Evolutionary conservation across 2,797 vertebrate genomes (phyloP), one percentile per base, ranked within the genome.

Genomic region (Vespertilio murinus): DNA sequence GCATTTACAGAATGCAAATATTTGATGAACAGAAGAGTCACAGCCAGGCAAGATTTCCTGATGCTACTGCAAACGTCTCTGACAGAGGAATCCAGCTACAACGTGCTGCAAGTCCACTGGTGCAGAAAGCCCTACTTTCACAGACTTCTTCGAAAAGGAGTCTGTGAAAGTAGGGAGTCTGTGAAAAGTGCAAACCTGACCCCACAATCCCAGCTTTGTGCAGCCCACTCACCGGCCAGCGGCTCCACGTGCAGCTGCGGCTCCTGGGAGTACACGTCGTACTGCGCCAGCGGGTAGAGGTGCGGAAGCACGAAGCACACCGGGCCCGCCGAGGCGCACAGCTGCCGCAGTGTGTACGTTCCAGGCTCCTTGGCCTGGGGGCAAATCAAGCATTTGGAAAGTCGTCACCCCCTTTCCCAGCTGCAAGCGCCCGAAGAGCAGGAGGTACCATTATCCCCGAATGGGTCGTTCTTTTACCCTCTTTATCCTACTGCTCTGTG

Each of bases 231-330:
- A 99, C 99, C 99, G 97, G 99, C 98, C 96, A 99, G 97, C 0
- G 99, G 99, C 96, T 99, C 99, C 97, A 99, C 99, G 1, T 97
- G 99, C 91, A 99, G 99, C 97, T 99, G 99, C 9, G 99, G 99
- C 98, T 99, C 99, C 98, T 99, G 99, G 92, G 99, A 99, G 96
- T 99, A 99, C 18, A 99, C 99, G 38, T 99, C 99, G 17, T 99
- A 99, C 96, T 99, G 99, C 95, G 99, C 98, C 0, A 99, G 98
- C 0, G 99, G 99, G 97, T 99, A 99, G 94, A 99, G 98, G 88
- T 99, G 99, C 23, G 99, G 99, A 65, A 99, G 98, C 42, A 99
- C 98, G 90, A 99, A 99, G 97, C 99, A 99, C 93, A 99, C 98
- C 2, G 98, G 98, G 5, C 99, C 99, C 97, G 99, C 97, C 0